These are phyloP conservation scores for Gallinago stenura DNA, from an alignment of 2,797 vertebrate genomes.

Conservation along the genomic window DNA sequence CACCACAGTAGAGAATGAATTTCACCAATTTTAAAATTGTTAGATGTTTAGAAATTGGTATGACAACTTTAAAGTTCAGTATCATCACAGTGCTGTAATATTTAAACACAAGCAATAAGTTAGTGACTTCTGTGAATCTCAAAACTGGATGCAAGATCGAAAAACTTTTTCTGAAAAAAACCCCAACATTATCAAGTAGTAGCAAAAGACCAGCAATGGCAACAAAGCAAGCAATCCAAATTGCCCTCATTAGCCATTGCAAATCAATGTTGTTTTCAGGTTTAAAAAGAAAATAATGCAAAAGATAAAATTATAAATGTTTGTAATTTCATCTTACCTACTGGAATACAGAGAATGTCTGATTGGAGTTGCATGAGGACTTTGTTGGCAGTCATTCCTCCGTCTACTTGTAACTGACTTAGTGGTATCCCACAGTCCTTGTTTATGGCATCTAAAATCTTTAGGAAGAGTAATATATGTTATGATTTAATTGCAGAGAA, in stretches of 20 bases:
- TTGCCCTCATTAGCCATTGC: background rate
- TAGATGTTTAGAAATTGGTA: background rate
- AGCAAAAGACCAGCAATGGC: background rate
- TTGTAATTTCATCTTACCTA: conserved; percentile 84
- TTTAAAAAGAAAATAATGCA: background rate
- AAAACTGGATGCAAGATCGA: background rate
- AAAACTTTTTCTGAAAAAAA: background rate
- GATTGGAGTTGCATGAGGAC: conserved; percentile 97
- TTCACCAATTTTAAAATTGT: background rate
- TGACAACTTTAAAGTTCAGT: background rate
- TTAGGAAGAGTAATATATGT: conserved; percentile 5
- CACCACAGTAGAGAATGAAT: background rate
- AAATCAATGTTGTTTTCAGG: background rate
- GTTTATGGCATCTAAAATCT: conserved; percentile 98
- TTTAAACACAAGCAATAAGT: background rate
- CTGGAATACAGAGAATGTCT: conserved; percentile 96
- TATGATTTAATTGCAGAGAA: background rate
- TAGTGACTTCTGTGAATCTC: background rate
- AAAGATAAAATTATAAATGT: background rate
- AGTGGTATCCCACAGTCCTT: conserved; percentile 95
- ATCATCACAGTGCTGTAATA: background rate
- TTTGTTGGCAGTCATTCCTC: conserved; percentile 96
- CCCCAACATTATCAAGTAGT: background rate
- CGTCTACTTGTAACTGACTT: conserved; percentile 93
- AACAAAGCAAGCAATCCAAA: background rate